Evolutionary conservation across 2,888 invertebrate species (phyloP).

Genomic region (Ethmia dodecea): DNA sequence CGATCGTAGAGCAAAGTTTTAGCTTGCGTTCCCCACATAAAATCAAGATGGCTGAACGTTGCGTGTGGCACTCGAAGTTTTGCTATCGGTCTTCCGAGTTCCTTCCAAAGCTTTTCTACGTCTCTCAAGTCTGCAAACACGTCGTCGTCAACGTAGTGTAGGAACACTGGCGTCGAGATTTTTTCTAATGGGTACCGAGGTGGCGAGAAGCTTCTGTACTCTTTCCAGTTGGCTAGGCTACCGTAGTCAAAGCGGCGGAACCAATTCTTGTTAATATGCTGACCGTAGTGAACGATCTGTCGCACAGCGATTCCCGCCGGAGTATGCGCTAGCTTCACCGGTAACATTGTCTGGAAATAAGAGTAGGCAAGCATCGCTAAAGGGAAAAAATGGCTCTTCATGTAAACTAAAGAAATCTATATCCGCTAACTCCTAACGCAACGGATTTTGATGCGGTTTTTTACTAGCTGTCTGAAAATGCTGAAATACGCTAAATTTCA

Average conservation of each 20-base stretch:
- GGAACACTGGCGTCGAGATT: slow-evolving; percentile 73
- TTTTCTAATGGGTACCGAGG: slow-evolving; percentile 74
- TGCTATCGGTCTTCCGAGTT: slow-evolving; percentile 65
- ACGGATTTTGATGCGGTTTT: no score
- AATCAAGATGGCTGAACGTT: slow-evolving; percentile 82
- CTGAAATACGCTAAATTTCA: no score
- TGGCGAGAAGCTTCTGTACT: slow-evolving; percentile 70
- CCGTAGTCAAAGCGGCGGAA: slow-evolving; percentile 76
- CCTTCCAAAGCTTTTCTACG: slow-evolving; percentile 59
- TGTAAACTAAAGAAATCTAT: no score
- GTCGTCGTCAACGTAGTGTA: slow-evolving; percentile 80
- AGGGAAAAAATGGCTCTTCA: no score
- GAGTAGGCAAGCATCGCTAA: no score
- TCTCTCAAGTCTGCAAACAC: slow-evolving; percentile 73
- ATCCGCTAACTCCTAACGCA: no score
- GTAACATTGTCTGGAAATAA: slow-evolving; percentile 76
- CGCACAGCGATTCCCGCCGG: slow-evolving; percentile 82
- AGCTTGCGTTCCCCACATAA: slow-evolving; percentile 80
- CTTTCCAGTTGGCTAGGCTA: slow-evolving; percentile 53
- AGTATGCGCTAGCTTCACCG: slow-evolving; percentile 79
- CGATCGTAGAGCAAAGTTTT: slow-evolving; percentile 73
- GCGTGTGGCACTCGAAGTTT: slow-evolving; percentile 71
- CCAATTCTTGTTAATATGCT: slow-evolving; percentile 67
- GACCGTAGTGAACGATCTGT: slow-evolving; percentile 83
- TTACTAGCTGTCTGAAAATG: no score